Evolutionary conservation across 2,888 invertebrate species (phyloP), one percentile per base, ranked within the genome.

Genomic region (Trachelus troglodyta): DNA sequence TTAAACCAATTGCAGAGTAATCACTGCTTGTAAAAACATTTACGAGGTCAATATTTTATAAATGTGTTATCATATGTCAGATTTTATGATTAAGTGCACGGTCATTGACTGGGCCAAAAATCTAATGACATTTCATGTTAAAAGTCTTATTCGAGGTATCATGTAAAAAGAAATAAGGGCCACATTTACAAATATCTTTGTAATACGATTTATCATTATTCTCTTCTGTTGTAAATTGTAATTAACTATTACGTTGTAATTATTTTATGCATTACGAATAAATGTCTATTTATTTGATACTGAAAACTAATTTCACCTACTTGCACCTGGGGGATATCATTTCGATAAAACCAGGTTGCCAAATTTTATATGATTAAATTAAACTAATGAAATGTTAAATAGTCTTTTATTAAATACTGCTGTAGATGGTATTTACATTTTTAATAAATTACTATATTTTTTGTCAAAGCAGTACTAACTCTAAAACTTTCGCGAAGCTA

Each of bases 271-370:
- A 81, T 81, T 81, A 78, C 77, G 76, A 86, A 85, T 84, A 85
- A 88, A 87, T 81, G 74, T 81, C 75, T 83, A 83, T 85, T 85
- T 84, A 85, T 85, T 85, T 82, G 77, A 81, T 81, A 79, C 76
- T 73, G 56, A 56, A 56, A 56, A 23, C 23, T 56, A 56, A 56
- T 56, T 56, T 23, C 9, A 56, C 56, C 56, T 56, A 56, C 23
- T 56, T 56, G 23, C 56, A 23, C 9, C 23, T 23, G 23, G 9
- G 9, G 56, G 56, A 23, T 56, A 56, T 56, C 9, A 23, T 73
- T 34, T n/a, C 73, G 33, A 76, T 71, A 31, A 34, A 71, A 71
- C 12, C 4, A 4, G 69, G 69, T 30, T 31, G 15, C 4, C 11
- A 69, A 11, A 69, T 31, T 30, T 4, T 12, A 1, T 4, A 33